phyloP scores from a whole-genome alignment of 2,797 vertebrate species.

The Phoebastria nigripes region DNA sequence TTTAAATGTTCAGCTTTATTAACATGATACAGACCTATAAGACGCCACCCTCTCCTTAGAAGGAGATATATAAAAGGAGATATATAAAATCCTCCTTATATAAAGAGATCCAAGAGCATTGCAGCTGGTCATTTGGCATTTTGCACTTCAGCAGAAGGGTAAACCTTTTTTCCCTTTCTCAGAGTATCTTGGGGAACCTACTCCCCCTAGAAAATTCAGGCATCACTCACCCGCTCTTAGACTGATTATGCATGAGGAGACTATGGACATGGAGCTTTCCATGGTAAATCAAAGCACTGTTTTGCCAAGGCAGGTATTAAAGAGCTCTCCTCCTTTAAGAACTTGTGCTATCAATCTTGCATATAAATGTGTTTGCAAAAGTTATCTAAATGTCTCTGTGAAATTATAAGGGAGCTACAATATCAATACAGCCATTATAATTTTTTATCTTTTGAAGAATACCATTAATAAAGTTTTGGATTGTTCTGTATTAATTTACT shows the following conservation, averaged over 20 bases:
- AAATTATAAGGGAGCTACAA: not conserved
- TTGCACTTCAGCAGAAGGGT: not conserved
- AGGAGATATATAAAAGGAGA: no score
- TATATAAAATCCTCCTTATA: not conserved
- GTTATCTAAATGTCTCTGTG: not conserved
- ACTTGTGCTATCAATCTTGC: not conserved
- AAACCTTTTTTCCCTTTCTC: not conserved
- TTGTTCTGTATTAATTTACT: conserved; percentile 8
- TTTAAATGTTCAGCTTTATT: not conserved
- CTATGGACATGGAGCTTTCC: not conserved
- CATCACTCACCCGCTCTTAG: not conserved
- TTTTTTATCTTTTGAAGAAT: not conserved
- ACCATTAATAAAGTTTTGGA: not conserved
- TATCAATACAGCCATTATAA: not conserved
- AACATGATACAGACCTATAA: not conserved
- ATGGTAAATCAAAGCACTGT: not conserved
- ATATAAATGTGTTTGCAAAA: not conserved
- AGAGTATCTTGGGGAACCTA: not conserved
- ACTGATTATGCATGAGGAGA: not conserved
- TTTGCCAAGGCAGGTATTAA: not conserved
- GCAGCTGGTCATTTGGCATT: not conserved
- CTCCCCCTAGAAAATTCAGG: not conserved
- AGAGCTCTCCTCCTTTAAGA: not conserved
- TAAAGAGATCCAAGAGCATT: not conserved
- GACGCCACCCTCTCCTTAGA: not conserved